Evolutionary conservation across 2,113 vertebrate species (phyloP), one percentile per base, ranked within the genome.

Genomic region (Pandion haliaetus): DNA sequence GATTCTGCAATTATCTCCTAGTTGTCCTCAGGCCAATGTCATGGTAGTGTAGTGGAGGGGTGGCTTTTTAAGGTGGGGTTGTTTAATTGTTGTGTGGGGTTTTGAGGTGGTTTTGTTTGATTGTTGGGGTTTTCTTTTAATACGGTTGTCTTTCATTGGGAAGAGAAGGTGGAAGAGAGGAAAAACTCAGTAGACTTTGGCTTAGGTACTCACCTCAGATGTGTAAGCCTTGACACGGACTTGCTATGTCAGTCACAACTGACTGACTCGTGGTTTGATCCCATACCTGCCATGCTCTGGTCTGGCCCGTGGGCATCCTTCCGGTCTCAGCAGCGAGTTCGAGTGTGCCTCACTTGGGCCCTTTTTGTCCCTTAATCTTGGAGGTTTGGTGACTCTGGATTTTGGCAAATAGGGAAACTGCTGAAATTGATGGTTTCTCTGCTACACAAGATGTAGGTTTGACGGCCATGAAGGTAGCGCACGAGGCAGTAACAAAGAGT

Each of bases 231-330:
- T n/a, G 28, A 16, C 21, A 2, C 8, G 9, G 45, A 2, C 1
- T 19, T 1, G 12, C 59, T 13, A 7, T 4, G 19, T 5, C 55
- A 18, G 40, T 34, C 36, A 4, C 0, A 2, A 14, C 24, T 0
- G 6, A 9, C 50, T 7, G 34, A n/a, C 26, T 0, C 5, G 26
- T 9, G 36, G 4, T 31, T 61, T 36, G 45, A 11, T 70, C 32
- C 45, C 17, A 1, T 1, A 17, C 14, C 38, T 15, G 6, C 40
- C 12, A 8, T 15, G 66, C 23, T 28, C 34, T 31, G 36, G 14
- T 26, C 44, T 18, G 81, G 55, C 21, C 34, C 5, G 28, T 2
- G 10, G 52, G n/a, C 54, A 20, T 5, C 29, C 23, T 47, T 10
- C 24, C 8, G 55, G 8, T 28, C 45, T 32, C 2, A 7, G 44